Evolutionary conservation across 2,797 vertebrate genomes (phyloP).

Genomic region (Spinus pinus): DNA sequence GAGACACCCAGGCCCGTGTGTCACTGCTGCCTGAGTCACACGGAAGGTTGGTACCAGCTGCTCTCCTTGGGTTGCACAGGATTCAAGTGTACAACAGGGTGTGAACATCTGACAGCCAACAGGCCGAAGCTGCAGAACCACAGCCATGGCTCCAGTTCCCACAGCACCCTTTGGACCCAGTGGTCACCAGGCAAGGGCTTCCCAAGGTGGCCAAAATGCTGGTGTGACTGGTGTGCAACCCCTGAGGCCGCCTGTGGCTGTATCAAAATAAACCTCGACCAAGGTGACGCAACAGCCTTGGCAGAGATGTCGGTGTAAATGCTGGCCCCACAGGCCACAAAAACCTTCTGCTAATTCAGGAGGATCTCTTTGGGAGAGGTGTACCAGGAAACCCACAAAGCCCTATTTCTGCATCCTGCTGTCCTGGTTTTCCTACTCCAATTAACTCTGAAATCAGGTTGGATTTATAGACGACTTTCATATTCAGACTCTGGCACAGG

Average conservation of each 20-base stretch:
- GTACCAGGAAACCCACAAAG: constrained; percentile 12
- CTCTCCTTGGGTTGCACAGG: neutral
- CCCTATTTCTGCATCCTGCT: neutral
- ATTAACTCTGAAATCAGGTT: neutral
- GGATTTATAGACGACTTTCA: neutral
- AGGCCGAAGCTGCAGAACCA: neutral
- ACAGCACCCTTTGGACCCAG: accelerated
- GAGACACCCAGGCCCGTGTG: neutral
- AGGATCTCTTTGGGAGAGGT: neutral
- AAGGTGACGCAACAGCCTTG: neutral
- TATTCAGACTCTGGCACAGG: neutral
- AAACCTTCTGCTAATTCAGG: neutral
- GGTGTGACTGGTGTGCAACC: neutral
- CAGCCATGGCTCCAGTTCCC: neutral
- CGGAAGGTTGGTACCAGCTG: neutral
- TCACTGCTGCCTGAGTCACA: neutral
- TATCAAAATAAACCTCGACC: neutral
- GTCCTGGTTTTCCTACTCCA: neutral
- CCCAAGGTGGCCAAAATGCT: neutral
- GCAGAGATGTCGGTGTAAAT: accelerated
- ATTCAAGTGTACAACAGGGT: neutral
- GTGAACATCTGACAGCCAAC: neutral
- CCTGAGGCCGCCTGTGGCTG: accelerated
- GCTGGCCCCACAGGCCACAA: neutral
- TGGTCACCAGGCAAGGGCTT: neutral